Evolutionary conservation across 1,140 invertebrate genomes (phyloP).

Genomic region (Apis cerana): DNA sequence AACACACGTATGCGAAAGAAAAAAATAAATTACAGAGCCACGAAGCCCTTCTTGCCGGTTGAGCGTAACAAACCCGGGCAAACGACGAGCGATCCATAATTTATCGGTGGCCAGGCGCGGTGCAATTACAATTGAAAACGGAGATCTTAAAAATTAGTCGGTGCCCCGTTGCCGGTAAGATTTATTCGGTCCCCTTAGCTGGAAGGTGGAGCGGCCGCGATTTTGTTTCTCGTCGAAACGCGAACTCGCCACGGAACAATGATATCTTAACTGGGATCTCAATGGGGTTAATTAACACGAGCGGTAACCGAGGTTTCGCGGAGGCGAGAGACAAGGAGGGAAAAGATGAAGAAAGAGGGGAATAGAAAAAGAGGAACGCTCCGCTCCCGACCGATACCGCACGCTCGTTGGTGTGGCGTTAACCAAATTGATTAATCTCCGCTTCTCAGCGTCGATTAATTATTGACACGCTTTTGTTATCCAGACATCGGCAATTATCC

Average conservation of each 20-base stretch:
- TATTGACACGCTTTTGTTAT: constrained; percentile 78
- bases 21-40: too few species aligned
- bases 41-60: too few species aligned
- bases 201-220: constrained; percentile 38
- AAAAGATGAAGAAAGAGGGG: background rate
- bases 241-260: constrained; percentile 71
- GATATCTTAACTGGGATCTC: constrained; percentile 77
- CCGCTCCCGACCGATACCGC: constrained; percentile 36
- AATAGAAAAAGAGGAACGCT: background rate
- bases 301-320: constrained; percentile 51
- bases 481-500: constrained; percentile 73
- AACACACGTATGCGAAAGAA: too few species aligned
- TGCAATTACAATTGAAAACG: constrained; percentile 49
- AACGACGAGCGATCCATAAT: constrained; percentile 18
- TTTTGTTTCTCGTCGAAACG: constrained; percentile 63
- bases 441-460: constrained; percentile 71
- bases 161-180: constrained; percentile 23
- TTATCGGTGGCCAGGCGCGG: constrained; percentile 37
- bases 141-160: constrained; percentile 54
- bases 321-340: background rate
- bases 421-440: constrained; percentile 77
- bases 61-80: too few species aligned
- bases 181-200: constrained; percentile 27
- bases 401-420: constrained; percentile 62
- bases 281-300: constrained; percentile 77